Evolutionary conservation across 2,113 vertebrate species (phyloP).

Genomic region (Eulacestoma nigropectus): DNA sequence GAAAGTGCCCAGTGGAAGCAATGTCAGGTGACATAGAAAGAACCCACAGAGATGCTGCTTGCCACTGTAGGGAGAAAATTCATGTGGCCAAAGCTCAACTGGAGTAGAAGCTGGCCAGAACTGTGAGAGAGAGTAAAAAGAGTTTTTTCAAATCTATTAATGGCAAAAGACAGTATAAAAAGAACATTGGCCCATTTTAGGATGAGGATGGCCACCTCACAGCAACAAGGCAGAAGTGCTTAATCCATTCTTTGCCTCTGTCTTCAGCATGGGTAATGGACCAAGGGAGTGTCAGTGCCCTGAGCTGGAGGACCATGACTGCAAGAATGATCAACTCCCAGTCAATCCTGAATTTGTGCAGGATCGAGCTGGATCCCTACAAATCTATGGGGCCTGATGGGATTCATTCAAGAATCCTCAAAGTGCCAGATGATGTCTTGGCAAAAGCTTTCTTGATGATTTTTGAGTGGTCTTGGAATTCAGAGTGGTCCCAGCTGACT

Average conservation of each 20-base stretch:
- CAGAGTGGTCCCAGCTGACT: accelerated
- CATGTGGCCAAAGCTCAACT: accelerated
- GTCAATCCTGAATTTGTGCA: background rate
- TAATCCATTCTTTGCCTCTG: background rate
- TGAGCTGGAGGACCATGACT: background rate
- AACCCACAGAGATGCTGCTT: background rate
- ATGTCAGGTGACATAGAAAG: background rate
- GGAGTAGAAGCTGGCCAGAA: background rate
- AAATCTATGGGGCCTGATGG: background rate
- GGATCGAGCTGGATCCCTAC: background rate
- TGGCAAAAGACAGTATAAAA: background rate
- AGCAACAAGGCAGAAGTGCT: background rate
- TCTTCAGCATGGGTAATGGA: background rate
- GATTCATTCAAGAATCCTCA: background rate
- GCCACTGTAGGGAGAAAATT: background rate
- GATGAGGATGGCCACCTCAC: too few relatives aligned
- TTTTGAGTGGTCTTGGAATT: background rate
- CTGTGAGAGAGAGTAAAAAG: background rate
- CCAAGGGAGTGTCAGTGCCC: too few relatives aligned
- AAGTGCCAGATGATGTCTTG: background rate
- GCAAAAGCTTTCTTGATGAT: background rate
- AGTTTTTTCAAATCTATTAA: background rate
- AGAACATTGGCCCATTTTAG: background rate
- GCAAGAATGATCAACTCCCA: background rate
- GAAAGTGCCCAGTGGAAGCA: background rate